These are phyloP conservation scores for Boulengeromyrus knoepffleri DNA, from an alignment of 2,113 vertebrate species.

Conservation along the genomic window DNA sequence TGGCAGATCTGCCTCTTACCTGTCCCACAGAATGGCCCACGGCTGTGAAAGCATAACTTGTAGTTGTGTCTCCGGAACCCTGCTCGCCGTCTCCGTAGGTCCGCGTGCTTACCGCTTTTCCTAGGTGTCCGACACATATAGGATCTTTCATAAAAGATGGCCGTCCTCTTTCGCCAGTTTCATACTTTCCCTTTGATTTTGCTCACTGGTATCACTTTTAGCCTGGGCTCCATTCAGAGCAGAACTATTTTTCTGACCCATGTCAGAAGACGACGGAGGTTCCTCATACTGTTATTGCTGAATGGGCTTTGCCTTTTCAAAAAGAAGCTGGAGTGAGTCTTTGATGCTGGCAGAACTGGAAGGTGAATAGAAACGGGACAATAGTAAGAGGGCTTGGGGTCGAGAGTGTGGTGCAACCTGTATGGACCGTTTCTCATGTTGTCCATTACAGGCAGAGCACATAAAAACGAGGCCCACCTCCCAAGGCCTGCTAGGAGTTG, in stretches of 20 bases:
- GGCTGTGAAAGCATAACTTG: no score
- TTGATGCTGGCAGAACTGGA: conserved; percentile 39
- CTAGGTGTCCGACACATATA: not conserved
- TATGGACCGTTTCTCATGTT: not conserved
- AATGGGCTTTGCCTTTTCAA: conserved; percentile 34
- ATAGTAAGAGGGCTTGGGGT: conserved; percentile 33
- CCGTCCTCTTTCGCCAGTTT: not conserved
- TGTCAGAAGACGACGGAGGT: conserved; percentile 30
- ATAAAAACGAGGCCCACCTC: not conserved
- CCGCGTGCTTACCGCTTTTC: not conserved
- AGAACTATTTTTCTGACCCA: conserved; percentile 46
- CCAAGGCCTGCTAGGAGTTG: not conserved
- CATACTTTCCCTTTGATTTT: conserved; percentile 3
- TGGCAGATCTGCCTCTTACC: conserved; percentile 46
- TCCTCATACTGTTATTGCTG: conserved; percentile 40
- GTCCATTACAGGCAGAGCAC: not conserved
- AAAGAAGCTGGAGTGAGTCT: conserved; percentile 25
- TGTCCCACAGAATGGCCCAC: conserved; percentile 22
- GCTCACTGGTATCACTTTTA: conserved; percentile 41
- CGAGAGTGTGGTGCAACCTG: conserved; percentile 15
- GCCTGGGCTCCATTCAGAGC: conserved; percentile 28
- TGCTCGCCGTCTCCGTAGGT: not conserved
- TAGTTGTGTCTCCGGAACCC: conserved; percentile 31
- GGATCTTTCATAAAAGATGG: conserved; percentile 18
- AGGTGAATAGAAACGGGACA: conserved; percentile 32